These are phyloP conservation scores for Nannospalax galili DNA, from an alignment of 2,113 vertebrate species.

Conservation along the genomic window DNA sequence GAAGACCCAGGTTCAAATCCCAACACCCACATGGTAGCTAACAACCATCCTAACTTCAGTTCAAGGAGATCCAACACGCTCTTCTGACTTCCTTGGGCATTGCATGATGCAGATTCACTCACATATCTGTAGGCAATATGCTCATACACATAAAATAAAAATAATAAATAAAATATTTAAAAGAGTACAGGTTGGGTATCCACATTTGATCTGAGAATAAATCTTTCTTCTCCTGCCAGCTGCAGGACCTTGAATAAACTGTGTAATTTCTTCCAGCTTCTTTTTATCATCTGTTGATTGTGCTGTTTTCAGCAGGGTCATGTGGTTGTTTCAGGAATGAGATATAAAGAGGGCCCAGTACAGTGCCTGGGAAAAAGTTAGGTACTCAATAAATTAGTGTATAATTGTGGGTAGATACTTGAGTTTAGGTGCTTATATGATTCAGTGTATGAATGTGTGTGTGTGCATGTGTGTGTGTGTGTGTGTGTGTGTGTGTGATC, in stretches of 20 bases:
- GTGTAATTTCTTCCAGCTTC: not conserved
- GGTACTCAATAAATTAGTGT: not conserved
- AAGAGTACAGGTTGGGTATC: not conserved
- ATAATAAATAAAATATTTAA: too few relatives aligned
- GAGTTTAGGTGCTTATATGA: not conserved
- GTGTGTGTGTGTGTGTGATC: not conserved
- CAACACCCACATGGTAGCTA: too few relatives aligned
- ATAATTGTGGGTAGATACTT: not conserved
- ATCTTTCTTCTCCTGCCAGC: not conserved
- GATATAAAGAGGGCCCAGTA: not conserved
- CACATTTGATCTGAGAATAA: not conserved
- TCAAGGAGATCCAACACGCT: too few relatives aligned
- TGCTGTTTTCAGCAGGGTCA: not conserved
- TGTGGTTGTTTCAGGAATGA: not conserved
- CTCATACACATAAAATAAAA: too few relatives aligned
- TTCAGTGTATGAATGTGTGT: too few relatives aligned
- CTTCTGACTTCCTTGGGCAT: too few relatives aligned
- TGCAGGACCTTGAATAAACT: not conserved
- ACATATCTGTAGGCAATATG: too few relatives aligned
- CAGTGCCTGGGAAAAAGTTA: not conserved
- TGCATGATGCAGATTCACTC: too few relatives aligned
- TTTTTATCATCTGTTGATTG: not conserved
- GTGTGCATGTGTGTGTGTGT: not conserved
- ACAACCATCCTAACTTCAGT: too few relatives aligned
- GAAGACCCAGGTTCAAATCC: too few relatives aligned